Evolutionary conservation across 37 sponge, comb jelly and placozoan genomes (phyloP).

Genomic region (Hexactinellida sp.): DNA sequence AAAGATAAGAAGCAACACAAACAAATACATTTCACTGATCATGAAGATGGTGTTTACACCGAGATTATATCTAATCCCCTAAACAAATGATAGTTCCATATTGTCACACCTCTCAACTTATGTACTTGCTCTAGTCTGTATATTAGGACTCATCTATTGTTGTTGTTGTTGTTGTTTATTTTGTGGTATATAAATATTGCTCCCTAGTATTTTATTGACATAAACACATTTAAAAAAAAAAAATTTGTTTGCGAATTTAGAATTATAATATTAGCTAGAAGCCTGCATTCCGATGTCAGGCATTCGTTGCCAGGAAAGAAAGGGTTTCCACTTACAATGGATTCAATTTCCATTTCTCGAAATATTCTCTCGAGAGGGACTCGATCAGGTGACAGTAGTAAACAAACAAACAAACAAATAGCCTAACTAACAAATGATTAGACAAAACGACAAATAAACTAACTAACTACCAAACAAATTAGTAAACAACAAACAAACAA

Average conservation of each 20-base stretch:
- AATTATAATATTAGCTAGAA: not conserved
- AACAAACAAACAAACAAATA: not conserved
- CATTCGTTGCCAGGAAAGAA: not conserved
- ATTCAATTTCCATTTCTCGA: not conserved
- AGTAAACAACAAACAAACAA: too few relatives aligned
- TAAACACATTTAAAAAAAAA: not conserved
- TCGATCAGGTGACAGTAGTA: conserved; percentile 3
- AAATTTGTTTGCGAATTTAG: not conserved
- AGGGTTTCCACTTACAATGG: not conserved
- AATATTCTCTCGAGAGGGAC: not conserved
- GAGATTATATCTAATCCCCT: not conserved
- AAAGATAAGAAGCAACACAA: conserved; percentile 3
- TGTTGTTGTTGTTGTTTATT: not conserved
- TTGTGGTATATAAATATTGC: not conserved
- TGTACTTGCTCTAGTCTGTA: too few relatives aligned
- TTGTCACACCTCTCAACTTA: too few relatives aligned
- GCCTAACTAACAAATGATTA: too few relatives aligned
- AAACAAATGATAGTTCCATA: not conserved
- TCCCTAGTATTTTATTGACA: not conserved
- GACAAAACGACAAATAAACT: too few relatives aligned
- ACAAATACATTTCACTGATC: conserved; percentile 10
- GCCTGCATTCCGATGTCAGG: conserved; percentile 4
- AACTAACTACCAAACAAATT: too few relatives aligned
- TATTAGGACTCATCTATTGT: not conserved
- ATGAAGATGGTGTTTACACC: not conserved